Conservation (phyloP, 2,113 vertebrate species). For the Oreocharis arfaki region DNA sequence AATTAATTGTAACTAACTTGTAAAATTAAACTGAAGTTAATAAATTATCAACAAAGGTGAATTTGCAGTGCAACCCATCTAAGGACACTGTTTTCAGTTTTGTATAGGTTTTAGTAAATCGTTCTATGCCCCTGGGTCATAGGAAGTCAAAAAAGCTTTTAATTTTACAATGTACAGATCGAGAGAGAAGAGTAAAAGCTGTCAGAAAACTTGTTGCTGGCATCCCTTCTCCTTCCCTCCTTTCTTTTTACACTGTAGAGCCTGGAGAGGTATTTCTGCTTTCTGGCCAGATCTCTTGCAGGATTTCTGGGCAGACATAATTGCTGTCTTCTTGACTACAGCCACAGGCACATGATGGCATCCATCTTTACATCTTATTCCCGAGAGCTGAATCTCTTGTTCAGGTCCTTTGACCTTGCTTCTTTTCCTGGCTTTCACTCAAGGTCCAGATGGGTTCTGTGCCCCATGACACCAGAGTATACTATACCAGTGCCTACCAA, state of each 20-base stretch:
- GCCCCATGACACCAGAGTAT: not conserved
- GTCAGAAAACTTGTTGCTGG: not conserved
- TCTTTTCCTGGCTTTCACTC: not conserved
- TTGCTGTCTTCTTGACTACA: not conserved
- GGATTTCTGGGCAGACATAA: not conserved
- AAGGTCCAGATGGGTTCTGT: not conserved
- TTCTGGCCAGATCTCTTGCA: not conserved
- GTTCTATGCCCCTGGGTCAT: rapidly evolving
- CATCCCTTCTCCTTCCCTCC: not conserved
- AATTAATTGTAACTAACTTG: rapidly evolving
- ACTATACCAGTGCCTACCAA: not conserved
- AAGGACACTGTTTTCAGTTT: not conserved
- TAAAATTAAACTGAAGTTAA: not conserved
- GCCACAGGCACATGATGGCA: no score
- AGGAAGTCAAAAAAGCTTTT: not conserved
- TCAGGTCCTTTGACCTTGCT: not conserved
- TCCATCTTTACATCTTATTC: not conserved
- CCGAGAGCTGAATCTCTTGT: not conserved
- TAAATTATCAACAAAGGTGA: not conserved
- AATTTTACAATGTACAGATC: not conserved
- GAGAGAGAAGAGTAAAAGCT: not conserved
- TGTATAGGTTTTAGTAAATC: not conserved
- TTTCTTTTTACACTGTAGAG: not conserved
- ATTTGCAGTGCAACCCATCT: not conserved
- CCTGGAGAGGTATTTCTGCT: not conserved